These are phyloP conservation scores for Selene dorsalis DNA, from an alignment of 2,797 vertebrate species.

Conservation along the genomic window DNA sequence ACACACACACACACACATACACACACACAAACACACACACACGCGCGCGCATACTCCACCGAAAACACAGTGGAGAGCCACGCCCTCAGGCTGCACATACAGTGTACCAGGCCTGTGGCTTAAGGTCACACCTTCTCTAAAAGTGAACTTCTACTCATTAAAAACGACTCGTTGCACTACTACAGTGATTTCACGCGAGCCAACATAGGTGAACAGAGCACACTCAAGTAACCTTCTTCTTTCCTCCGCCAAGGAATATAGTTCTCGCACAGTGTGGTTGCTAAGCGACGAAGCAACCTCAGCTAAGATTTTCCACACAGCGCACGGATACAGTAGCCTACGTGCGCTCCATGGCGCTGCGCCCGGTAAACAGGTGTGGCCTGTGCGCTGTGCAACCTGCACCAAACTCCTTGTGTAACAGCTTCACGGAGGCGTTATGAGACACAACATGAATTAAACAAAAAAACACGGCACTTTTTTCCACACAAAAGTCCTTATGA, in stretches of 20 bases:
- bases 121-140: not conserved
- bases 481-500: too few species aligned
- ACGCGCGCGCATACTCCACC: not conserved
- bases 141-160: too few species aligned
- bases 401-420: accelerated
- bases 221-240: accelerated
- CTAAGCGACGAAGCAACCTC: not conserved
- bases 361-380: not conserved
- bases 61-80: not conserved
- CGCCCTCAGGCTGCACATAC: slow-evolving; percentile 7
- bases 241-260: slow-evolving; percentile 8
- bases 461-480: too few species aligned
- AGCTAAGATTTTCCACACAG: not conserved
- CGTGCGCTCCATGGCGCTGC: accelerated
- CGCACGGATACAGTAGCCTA: slow-evolving; percentile 19
- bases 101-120: not conserved
- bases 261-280: not conserved
- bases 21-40: too few species aligned
- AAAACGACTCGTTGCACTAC: too few species aligned
- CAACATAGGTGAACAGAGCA: too few species aligned
- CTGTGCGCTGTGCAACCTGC: not conserved
- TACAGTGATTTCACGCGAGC: too few species aligned
- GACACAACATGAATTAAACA: accelerated
- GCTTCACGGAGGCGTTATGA: accelerated
- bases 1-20: too few species aligned